These are phyloP conservation scores for Drosophila tani DNA, from an alignment of 1,140 invertebrate species.

Conservation along the genomic window DNA sequence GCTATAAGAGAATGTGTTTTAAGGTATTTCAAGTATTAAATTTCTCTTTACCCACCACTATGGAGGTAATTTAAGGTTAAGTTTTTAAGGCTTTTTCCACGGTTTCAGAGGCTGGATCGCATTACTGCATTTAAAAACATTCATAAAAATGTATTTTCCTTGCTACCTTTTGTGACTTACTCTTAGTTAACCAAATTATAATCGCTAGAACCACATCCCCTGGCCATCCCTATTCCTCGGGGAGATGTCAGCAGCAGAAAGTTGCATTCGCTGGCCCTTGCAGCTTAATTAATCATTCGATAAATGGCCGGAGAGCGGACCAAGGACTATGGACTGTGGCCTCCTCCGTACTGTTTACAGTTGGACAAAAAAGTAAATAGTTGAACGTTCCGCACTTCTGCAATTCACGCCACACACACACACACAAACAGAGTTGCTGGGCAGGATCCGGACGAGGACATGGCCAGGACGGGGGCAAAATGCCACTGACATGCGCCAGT, in stretches of 20 bases:
- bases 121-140: no score
- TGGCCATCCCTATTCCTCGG: background rate
- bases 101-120: no score
- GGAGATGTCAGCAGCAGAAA: slow-evolving; percentile 56
- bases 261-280: slow-evolving; percentile 40
- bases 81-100: no score
- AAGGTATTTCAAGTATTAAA: no score
- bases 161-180: no score
- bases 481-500: slow-evolving; percentile 77
- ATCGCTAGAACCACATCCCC: background rate
- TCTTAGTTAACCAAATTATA: background rate
- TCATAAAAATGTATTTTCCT: no score
- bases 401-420: slow-evolving; percentile 46
- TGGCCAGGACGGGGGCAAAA: slow-evolving; percentile 3
- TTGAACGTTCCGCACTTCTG: slow-evolving; percentile 27
- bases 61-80: no score
- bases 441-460: background rate
- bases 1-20: no score
- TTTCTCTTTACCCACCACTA: no score
- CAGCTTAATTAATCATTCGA: slow-evolving; percentile 69
- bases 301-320: slow-evolving; percentile 36
- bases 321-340: slow-evolving; percentile 6
- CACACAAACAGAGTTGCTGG: background rate
- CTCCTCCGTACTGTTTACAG: slow-evolving; percentile 34
- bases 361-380: slow-evolving; percentile 43